Percentiles rank a stretch among this genome's conserved stretches.
Conservation (phyloP, 2,888 invertebrate genomes). For the Xestia rhomboidea region DNA sequence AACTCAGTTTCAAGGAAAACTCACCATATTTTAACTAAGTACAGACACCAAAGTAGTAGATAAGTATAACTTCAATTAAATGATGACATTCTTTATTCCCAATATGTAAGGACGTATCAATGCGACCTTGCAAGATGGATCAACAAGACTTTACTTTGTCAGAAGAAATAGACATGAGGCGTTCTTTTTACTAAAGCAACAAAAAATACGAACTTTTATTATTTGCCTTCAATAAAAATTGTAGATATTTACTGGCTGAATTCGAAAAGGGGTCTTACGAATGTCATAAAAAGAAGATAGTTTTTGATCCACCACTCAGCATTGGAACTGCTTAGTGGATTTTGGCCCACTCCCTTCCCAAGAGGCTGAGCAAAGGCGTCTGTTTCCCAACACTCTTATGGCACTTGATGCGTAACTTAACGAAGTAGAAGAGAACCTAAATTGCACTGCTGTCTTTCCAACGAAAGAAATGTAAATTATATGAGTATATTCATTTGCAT, state of each 20-base stretch:
- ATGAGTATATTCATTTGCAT: conserved; percentile 3
- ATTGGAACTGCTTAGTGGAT: neutral
- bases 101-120: neutral
- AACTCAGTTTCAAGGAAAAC: neutral
- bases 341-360: neutral
- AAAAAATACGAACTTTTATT: too few species aligned
- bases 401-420: neutral
- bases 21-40: neutral
- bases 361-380: neutral
- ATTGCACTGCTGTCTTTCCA: conserved; percentile 3
- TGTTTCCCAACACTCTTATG: neutral
- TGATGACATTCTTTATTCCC: neutral
- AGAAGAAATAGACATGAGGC: neutral
- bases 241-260: too few species aligned
- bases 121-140: neutral
- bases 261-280: too few species aligned
- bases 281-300: neutral
- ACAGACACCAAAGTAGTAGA: neutral
- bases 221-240: too few species aligned
- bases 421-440: neutral
- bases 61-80: neutral
- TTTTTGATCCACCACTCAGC: neutral
- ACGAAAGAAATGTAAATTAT: neutral
- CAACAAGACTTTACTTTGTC: neutral
- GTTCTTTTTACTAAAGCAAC: neutral